Evolutionary conservation across 2,113 vertebrate genomes (phyloP), one percentile per base, ranked within the genome.

Genomic region (Micronisus gabar): DNA sequence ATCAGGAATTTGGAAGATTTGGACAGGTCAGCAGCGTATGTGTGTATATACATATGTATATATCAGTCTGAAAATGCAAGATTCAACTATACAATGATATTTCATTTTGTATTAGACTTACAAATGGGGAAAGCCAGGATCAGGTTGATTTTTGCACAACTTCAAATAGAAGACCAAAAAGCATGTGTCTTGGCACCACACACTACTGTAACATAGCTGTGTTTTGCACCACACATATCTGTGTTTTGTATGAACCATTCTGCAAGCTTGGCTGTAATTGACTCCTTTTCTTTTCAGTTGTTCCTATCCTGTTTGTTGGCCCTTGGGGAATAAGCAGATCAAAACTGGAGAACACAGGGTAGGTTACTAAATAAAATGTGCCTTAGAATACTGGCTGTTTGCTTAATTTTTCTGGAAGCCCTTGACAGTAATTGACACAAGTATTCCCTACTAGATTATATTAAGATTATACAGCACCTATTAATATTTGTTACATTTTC

Each of bases 301-400:
- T 98, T 72, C 99, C 99, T 1, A 84, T 99, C 61, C 83, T 99
- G 34, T 99, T 99, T 83, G 98, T 99, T 50, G 98, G 98, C 3
- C 99, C 99, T 2, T 99, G 99, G 99, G 98, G 98, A 27, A 93
- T 99, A 30, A 96, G 97, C 53, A 99, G 99, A 93, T 97, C 98
- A 59, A 68, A 98, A 45, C 97, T 99, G 98, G 99, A 99, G 97
- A 98, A 99, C 95, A 98, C 96, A 11, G 97, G 97, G 99, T 99
- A 98, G 91, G 99, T 97, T 50, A 26, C 41, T 73, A 52, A 89
- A 67, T 41, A 59, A 94, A 92, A 79, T 34, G 11, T 75, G 5
- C 22, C 26, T 86, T 81, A 75, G 13, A 30, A 65, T 34, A 43
- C 6, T 47, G 62, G 7, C 4, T 43, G 3, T 30, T 72, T 75